A percentile compares a stretch with the other conserved stretches of the same genome.
phyloP scores from a whole-genome alignment of 2,797 vertebrate species.

The Sebastes hubbsi region DNA sequence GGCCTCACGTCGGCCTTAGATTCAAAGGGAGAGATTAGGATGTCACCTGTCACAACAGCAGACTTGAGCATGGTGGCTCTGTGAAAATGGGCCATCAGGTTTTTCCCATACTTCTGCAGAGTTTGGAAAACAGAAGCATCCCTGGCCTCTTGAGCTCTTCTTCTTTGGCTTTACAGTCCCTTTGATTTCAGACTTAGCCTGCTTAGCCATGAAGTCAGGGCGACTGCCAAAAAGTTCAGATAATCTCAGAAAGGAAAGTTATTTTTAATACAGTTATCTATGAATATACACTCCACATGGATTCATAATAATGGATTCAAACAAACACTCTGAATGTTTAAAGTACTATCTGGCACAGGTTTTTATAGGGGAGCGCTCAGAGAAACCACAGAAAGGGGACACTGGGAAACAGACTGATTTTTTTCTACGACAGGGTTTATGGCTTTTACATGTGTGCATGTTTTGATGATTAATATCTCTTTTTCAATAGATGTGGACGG shows the following conservation, averaged over 20 bases:
- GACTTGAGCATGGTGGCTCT: neutral
- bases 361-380: neutral
- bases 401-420: constrained; percentile 2
- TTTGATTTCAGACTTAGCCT: constrained; percentile 3
- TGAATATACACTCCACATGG: constrained; percentile 16
- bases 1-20: neutral
- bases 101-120: neutral
- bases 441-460: constrained; percentile 46
- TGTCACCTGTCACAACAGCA: constrained; percentile 49
- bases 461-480: constrained; percentile 29
- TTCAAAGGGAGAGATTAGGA: constrained; percentile 12
- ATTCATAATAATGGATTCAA: constrained; percentile 15
- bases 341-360: constrained; percentile 44
- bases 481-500: neutral
- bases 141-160: neutral
- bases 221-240: constrained; percentile 13
- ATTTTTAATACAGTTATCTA: constrained; percentile 18
- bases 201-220: neutral
- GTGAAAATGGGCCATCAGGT: neutral
- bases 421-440: constrained; percentile 15
- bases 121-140: neutral
- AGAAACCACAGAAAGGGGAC: constrained; percentile 19
- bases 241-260: constrained; percentile 14
- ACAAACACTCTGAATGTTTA: constrained; percentile 54
- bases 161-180: neutral